Evolutionary conservation across 2,797 vertebrate species (phyloP).

Genomic region (Neostethus bicornis): DNA sequence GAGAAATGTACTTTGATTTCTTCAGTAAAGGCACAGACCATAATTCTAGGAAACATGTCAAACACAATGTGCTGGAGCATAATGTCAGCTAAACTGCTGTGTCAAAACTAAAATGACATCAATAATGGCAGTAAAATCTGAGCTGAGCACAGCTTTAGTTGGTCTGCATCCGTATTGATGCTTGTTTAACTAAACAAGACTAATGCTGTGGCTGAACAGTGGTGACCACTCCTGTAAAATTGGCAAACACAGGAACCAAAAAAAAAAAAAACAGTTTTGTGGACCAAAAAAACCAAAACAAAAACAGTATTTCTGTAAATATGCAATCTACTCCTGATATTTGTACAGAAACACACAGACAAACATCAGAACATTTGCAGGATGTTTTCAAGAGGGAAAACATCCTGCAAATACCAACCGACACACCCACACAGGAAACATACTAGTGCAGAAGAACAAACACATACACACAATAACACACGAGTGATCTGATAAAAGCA

Average conservation of each 20-base stretch:
- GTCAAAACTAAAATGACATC: slow-evolving; percentile 48
- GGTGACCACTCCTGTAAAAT: slow-evolving; percentile 40
- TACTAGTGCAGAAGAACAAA: slow-evolving; percentile 11
- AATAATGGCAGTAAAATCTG: slow-evolving; percentile 51
- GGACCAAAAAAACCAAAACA: no score
- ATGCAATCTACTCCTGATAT: slow-evolving; percentile 28
- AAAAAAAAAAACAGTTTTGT: no score
- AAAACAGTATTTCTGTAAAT: slow-evolving; percentile 24
- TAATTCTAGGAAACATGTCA: slow-evolving; percentile 30
- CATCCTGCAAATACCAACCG: slow-evolving; percentile 48
- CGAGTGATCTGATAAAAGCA: slow-evolving; percentile 60
- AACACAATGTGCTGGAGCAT: slow-evolving; percentile 43
- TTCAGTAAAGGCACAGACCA: slow-evolving; percentile 38
- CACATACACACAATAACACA: slow-evolving; percentile 18
- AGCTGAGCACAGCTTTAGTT: slow-evolving; percentile 17
- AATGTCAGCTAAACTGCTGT: slow-evolving; percentile 36
- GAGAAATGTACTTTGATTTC: slow-evolving; percentile 48
- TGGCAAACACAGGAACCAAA: no score
- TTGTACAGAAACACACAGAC: slow-evolving; percentile 54
- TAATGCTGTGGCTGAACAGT: slow-evolving; percentile 9
- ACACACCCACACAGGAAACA: slow-evolving; percentile 45
- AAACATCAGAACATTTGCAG: no score
- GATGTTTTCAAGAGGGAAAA: slow-evolving; percentile 50
- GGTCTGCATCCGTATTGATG: slow-evolving; percentile 28
- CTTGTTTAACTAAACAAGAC: slow-evolving; percentile 31